Evolutionary conservation across 2,797 vertebrate species (phyloP).

Genomic region (Typhlichthys eigenmanni): DNA sequence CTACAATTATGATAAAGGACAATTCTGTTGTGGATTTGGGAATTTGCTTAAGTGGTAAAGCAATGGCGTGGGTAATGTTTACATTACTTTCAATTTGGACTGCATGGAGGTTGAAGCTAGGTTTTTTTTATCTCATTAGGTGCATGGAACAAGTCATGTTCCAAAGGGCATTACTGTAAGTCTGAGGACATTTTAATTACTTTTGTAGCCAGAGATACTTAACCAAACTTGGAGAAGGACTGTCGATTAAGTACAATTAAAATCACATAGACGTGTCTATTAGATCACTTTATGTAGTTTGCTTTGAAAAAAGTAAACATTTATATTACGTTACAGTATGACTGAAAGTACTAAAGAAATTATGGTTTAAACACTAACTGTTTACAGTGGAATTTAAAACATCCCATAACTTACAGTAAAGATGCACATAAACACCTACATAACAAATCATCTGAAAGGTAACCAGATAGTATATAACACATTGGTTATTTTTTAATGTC

Average conservation of each 20-base stretch:
- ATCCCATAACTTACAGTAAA: too few species aligned
- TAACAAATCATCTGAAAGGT: too few species aligned
- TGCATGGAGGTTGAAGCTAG: slow-evolving; percentile 18
- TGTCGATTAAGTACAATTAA: slow-evolving; percentile 12
- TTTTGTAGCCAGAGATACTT: slow-evolving; percentile 59
- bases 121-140: slow-evolving; percentile 30
- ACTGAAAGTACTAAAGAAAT: too few species aligned
- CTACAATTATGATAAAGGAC: slow-evolving; percentile 60
- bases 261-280: slow-evolving; percentile 13
- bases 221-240: slow-evolving; percentile 37
- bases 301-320: too few species aligned
- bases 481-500: too few species aligned
- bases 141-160: slow-evolving; percentile 53
- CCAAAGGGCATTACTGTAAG: slow-evolving; percentile 22
- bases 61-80: slow-evolving; percentile 47
- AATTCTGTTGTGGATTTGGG: slow-evolving; percentile 48
- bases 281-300: background rate
- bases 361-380: too few species aligned
- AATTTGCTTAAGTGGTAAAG: slow-evolving; percentile 51
- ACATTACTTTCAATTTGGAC: slow-evolving; percentile 61
- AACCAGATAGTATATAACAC: too few species aligned
- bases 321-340: too few species aligned
- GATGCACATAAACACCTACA: too few species aligned
- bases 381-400: too few species aligned
- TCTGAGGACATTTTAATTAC: slow-evolving; percentile 63